These are phyloP conservation scores for Sebastes wilsoni DNA, from an alignment of 2,797 vertebrate genomes.

Conservation along the genomic window DNA sequence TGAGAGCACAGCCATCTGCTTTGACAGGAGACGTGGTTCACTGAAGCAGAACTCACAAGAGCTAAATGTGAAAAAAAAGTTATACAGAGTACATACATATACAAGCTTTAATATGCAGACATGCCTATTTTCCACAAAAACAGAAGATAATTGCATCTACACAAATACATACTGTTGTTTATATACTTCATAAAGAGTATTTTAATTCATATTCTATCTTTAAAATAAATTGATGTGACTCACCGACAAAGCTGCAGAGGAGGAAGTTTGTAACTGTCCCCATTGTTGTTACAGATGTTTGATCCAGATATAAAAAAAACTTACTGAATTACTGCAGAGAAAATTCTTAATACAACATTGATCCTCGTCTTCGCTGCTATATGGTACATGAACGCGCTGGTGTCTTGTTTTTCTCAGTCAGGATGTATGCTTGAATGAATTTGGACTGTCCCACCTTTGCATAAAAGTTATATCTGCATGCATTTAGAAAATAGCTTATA, in stretches of 20 bases:
- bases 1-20: slow-evolving; percentile 56
- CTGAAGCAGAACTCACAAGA: slow-evolving; percentile 64
- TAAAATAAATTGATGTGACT: slow-evolving; percentile 36
- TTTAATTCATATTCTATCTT: background rate
- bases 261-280: slow-evolving; percentile 20
- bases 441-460: slow-evolving; percentile 53
- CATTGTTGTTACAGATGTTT: slow-evolving; percentile 40
- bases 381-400: background rate
- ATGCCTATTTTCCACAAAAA: background rate
- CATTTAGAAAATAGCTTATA: background rate
- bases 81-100: background rate
- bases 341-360: background rate
- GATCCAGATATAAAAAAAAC: background rate
- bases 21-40: slow-evolving; percentile 74
- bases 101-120: background rate
- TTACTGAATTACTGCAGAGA: background rate
- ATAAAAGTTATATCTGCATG: slow-evolving; percentile 17
- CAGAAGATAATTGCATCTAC: background rate
- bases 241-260: slow-evolving; percentile 61
- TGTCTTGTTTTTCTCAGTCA: slow-evolving; percentile 42
- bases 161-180: background rate
- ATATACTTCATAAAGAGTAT: background rate
- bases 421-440: slow-evolving; percentile 66
- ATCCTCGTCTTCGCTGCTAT: background rate
- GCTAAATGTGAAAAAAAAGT: slow-evolving; percentile 4